These are phyloP conservation scores for Eciton burchellii DNA, from an alignment of 1,140 invertebrate species.

Conservation along the genomic window DNA sequence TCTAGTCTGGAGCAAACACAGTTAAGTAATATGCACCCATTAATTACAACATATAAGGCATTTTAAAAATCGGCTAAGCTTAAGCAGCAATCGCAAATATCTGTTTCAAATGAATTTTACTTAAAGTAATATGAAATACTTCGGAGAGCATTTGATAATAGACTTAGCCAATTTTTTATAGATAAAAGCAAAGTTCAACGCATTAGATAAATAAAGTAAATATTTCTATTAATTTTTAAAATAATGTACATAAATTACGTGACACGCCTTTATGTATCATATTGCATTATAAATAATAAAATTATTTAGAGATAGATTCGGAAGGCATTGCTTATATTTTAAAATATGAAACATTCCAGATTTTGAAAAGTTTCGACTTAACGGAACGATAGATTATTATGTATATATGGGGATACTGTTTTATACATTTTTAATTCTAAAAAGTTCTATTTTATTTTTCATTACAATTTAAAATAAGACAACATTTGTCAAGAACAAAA, in stretches of 20 bases:
- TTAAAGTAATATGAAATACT: slow-evolving; percentile 9
- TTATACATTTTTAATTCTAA: slow-evolving; percentile 13
- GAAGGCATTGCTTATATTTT: slow-evolving; percentile 5
- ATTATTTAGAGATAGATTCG: slow-evolving; percentile 26
- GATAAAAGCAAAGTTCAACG: slow-evolving; percentile 56
- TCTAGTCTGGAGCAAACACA: slow-evolving; percentile 7
- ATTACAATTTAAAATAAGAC: background rate
- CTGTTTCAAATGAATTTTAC: slow-evolving; percentile 7
- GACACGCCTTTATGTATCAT: background rate
- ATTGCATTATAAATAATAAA: slow-evolving; percentile 16
- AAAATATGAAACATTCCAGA: slow-evolving; percentile 10
- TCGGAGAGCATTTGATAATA: background rate
- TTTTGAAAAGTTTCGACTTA: background rate
- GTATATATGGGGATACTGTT: background rate
- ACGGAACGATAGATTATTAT: slow-evolving; percentile 4
- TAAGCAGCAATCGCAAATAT: slow-evolving; percentile 1
- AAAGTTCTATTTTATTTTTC: background rate
- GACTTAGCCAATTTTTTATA: slow-evolving; percentile 48
- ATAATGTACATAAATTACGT: background rate
- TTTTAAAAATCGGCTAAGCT: slow-evolving; percentile 45
- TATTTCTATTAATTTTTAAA: slow-evolving; percentile 7
- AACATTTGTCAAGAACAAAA: slow-evolving; percentile 6
- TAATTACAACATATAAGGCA: slow-evolving; percentile 24
- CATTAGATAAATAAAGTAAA: background rate
- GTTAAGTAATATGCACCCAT: slow-evolving; percentile 5